Evolutionary conservation across 2,888 invertebrate genomes (phyloP), one percentile per base, ranked within the genome.

Genomic region (Thalpophila matura): DNA sequence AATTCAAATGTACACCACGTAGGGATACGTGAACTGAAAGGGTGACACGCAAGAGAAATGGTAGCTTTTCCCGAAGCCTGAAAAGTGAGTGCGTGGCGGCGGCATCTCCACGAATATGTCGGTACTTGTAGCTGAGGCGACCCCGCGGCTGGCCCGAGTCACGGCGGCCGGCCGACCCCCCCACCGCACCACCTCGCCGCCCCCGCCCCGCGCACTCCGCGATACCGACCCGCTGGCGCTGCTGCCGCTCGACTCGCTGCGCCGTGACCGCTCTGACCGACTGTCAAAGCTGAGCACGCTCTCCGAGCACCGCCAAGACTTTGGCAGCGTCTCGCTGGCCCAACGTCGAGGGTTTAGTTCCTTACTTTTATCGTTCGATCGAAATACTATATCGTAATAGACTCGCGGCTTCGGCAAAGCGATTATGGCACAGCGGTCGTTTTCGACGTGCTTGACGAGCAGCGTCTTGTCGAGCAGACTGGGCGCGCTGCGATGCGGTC

Each of bases 11-110:
- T 94, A 95, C 12, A 95, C 95, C 54, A 95, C 93, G 77, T 95
- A 90, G 5, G 95, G 95, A 77, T 94, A 95, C 10, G 91, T 93
- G 83, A 95, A 95, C 74, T 94, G 93, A 83, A 95, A 95, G 66
- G 95, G 95, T 80, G 95, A 95, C 88, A 95, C 95, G 87, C 95
- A 95, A 88, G 95, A 95, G 93, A 91, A 94, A 86, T 95, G 95
- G 89, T 95, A 95, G 85, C 93, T 94, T 78, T 94, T 94, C 85
- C 95, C 95, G 87, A 95, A 94, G 91, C 94, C 93, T 75, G 95
- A 89, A 81, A 95, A 95, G 92, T 92, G 93, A 80, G 91, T 89
- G 89, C 91, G 90, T 86, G 90, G 87, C 89, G 93, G 91, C 89
- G 93, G 94, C 91, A 94, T 89, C 81, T 91, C 90, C 81, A 94